phyloP scores from a whole-genome alignment of 2,888 invertebrate genomes.

The Pecten maximus region DNA sequence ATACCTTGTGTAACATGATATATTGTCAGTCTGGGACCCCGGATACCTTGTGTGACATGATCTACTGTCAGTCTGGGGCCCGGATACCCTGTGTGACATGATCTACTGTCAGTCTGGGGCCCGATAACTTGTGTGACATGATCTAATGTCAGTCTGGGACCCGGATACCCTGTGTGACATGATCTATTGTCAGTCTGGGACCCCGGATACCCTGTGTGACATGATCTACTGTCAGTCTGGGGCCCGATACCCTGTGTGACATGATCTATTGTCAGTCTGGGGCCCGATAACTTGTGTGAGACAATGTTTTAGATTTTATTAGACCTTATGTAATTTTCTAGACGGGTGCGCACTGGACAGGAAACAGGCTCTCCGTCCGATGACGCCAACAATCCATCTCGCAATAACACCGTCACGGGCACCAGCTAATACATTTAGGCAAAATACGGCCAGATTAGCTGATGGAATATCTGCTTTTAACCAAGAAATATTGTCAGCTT shows the following conservation, averaged over 20 bases:
- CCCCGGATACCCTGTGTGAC: no score
- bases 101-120: no score
- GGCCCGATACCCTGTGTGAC: neutral
- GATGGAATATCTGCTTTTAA: conserved; percentile 2
- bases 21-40: no score
- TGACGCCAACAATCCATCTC: neutral
- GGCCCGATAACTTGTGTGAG: neutral
- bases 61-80: no score
- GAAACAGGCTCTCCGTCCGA: neutral
- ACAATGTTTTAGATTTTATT: neutral
- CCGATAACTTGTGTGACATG: no score
- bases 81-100: no score
- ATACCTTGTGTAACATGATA: no score
- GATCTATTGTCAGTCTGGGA: no score
- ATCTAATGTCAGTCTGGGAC: no score
- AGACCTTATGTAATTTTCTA: neutral
- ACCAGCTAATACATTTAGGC: conserved; percentile 21
- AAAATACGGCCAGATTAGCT: conserved; percentile 11
- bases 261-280: neutral
- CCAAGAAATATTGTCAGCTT: conserved; percentile 26
- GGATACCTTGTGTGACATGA: no score
- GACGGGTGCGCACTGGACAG: neutral
- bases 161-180: no score
- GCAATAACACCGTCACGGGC: neutral
- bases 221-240: no score